Conservation (phyloP, 1,140 invertebrate genomes). For the Lepidurus couesii region DNA sequence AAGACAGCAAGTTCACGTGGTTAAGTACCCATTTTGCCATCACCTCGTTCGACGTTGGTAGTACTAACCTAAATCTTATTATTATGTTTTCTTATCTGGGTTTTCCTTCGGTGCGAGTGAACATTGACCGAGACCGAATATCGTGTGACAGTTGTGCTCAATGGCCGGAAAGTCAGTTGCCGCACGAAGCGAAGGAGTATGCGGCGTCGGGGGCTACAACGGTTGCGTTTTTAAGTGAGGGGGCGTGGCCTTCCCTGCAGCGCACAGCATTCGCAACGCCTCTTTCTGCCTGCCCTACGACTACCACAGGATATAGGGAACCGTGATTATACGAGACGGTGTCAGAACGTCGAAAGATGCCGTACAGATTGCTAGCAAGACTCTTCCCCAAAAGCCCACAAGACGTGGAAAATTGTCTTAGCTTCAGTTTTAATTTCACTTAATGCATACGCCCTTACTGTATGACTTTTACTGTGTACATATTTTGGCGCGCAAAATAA, state of each 20-base stretch:
- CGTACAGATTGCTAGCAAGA: background rate
- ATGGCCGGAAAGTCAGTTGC: constrained; percentile 20
- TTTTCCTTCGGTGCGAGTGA: background rate
- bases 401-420: background rate
- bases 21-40: constrained; percentile 10
- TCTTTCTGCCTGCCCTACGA: constrained; percentile 11
- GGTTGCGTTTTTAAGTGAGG: background rate
- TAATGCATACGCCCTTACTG: background rate
- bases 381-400: background rate
- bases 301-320: background rate
- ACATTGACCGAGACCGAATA: background rate
- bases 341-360: constrained; percentile 18
- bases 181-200: background rate
- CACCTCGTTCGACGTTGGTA: background rate
- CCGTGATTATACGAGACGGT: background rate
- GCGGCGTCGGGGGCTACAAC: background rate
- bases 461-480: background rate
- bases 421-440: background rate
- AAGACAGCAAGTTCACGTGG: background rate
- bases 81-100: constrained; percentile 5
- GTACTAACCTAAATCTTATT: constrained; percentile 19
- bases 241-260: constrained; percentile 11
- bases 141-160: constrained; percentile 18
- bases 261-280: constrained; percentile 10
- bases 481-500: too few relatives aligned